phyloP scores from a whole-genome alignment of 2,113 vertebrate genomes.

The Eira barbara region DNA sequence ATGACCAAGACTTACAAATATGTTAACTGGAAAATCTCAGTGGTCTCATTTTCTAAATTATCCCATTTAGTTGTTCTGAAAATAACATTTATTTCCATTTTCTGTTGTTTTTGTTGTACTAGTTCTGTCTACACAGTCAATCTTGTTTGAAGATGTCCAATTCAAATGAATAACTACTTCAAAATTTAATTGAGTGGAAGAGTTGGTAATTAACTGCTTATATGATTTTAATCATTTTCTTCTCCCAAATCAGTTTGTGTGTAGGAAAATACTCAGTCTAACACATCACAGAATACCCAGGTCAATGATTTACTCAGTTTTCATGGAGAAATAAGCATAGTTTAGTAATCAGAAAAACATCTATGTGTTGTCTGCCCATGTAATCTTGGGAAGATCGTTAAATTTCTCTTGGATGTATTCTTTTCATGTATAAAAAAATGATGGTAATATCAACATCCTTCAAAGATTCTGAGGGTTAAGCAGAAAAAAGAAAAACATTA shows the following conservation, averaged over 20 bases:
- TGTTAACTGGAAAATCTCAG: constrained; percentile 2
- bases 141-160: constrained; percentile 61
- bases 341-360: constrained; percentile 44
- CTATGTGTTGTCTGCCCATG: neutral
- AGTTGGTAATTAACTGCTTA: constrained; percentile 57
- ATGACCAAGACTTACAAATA: constrained; percentile 2
- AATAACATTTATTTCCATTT: constrained; percentile 61
- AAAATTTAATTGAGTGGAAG: constrained; percentile 67
- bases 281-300: neutral
- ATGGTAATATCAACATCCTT: neutral
- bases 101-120: constrained; percentile 31
- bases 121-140: constrained; percentile 20
- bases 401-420: constrained; percentile 12
- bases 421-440: neutral
- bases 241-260: constrained; percentile 22
- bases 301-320: neutral
- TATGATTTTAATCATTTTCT: constrained; percentile 65
- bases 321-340: neutral
- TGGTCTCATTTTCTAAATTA: constrained; percentile 29
- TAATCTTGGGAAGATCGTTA: neutral
- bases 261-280: constrained; percentile 22
- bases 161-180: constrained; percentile 63
- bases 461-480: neutral
- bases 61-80: constrained; percentile 15
- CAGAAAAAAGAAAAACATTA: neutral